phyloP scores from a whole-genome alignment of 2,797 vertebrate species.

The Melanogrammus aeglefinus region DNA sequence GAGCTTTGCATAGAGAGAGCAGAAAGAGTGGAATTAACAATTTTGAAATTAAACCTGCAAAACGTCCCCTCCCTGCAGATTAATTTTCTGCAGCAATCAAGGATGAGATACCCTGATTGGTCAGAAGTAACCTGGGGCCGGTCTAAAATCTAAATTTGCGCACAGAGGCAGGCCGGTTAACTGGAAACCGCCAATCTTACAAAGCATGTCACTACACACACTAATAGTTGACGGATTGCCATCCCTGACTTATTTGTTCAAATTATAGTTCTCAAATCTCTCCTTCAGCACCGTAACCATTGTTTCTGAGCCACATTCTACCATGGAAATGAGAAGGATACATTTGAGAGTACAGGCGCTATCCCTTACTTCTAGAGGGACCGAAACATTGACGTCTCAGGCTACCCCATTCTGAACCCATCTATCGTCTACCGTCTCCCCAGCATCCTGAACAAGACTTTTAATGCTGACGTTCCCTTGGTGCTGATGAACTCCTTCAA shows the following conservation, averaged over 20 bases:
- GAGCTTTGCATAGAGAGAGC: neutral
- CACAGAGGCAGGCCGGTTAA: too few species aligned
- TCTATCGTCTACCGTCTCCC: neutral
- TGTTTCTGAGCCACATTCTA: neutral
- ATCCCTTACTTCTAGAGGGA: neutral
- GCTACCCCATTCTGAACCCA: neutral
- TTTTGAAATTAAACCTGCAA: neutral
- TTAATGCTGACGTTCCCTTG: conserved; percentile 83
- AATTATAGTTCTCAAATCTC: neutral
- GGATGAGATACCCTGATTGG: neutral
- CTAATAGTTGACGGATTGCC: too few species aligned
- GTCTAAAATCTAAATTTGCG: too few species aligned
- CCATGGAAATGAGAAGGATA: neutral
- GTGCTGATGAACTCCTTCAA: conserved; percentile 83
- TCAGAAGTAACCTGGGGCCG: too few species aligned
- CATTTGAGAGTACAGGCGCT: neutral
- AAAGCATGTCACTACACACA: too few species aligned
- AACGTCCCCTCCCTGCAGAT: neutral
- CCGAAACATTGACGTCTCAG: neutral
- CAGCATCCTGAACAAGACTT: conserved; percentile 95
- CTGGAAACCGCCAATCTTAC: too few species aligned
- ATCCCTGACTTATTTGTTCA: neutral
- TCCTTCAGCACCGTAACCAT: neutral
- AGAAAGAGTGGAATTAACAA: neutral
- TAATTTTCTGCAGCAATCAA: neutral